These are phyloP conservation scores for Callipepla californica DNA, from an alignment of 2,113 vertebrate genomes.

Conservation along the genomic window DNA sequence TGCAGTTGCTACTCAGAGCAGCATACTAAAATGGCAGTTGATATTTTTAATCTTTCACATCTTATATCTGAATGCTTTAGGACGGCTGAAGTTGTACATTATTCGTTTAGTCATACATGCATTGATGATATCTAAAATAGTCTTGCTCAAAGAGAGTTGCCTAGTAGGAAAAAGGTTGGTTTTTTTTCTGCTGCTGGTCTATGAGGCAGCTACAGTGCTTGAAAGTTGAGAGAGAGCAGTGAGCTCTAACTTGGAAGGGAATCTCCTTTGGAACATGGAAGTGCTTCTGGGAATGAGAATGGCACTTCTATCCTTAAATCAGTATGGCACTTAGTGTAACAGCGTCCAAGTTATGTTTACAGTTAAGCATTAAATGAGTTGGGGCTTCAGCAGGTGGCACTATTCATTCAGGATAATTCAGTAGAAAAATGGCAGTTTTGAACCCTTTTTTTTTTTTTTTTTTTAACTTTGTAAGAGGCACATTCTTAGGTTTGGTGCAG, in stretches of 20 bases:
- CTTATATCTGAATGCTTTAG: background rate
- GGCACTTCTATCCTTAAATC: background rate
- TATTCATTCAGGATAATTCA: background rate
- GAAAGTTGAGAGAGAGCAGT: background rate
- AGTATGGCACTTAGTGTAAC: background rate
- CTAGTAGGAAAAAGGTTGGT: background rate
- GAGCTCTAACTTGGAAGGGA: background rate
- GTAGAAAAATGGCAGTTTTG: background rate
- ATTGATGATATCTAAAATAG: background rate
- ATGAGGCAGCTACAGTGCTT: background rate
- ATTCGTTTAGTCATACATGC: too few relatives aligned
- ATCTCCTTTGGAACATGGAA: background rate
- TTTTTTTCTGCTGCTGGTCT: background rate
- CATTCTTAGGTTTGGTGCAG: background rate
- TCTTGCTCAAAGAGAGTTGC: background rate
- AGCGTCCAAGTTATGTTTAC: background rate
- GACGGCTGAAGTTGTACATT: background rate
- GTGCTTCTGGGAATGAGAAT: background rate
- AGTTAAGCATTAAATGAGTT: background rate
- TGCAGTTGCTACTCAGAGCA: background rate
- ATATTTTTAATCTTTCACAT: background rate
- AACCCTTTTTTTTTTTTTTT: background rate
- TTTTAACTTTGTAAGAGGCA: background rate
- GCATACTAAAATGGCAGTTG: background rate
- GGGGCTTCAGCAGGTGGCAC: conserved; percentile 35